Evolutionary conservation across 92 coral and sea anemone species (phyloP), one percentile per base, ranked within the genome.

Genomic region (Meandrina meandrites): DNA sequence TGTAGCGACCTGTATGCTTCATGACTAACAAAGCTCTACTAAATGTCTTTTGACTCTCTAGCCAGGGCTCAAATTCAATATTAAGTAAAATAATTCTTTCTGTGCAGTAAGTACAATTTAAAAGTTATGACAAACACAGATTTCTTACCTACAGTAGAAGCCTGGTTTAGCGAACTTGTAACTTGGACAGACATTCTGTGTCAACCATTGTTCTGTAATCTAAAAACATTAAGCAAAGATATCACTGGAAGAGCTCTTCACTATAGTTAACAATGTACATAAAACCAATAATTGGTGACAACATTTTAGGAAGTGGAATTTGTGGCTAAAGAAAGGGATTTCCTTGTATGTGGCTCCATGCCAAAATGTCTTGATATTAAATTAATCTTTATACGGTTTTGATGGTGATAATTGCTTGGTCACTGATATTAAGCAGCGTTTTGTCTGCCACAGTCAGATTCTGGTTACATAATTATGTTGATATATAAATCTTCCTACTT

Each of bases 101-200:
- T 45, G 48, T 45, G 8, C 48, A 45, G n/a, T 18, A 60, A 60
- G n/a, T 60, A 60, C 68, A 22, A 10, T 68, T 1, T 8, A 11
- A 22, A 66, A 2, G 5, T 17, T 3, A 34, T 32, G 47, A 0
- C 37, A 54, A 80, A 10, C 19, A 50, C 40, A 78, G 3, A 6
- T 51, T 27, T 16, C 66, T 58, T 85, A 85, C 88, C 88, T 54
- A 36, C 77, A 47, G 28, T 64, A 74, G 82, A 51, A 53, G 58
- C 75, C 72, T 40, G 75, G 56, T 85, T 67, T 85, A 85, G 45
- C 76, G 82, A 47, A 40, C 68, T 76, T 85, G 88, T 62, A 85
- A 85, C 47, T 83, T 83, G 79, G 31, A 76, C 76, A 30, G 88
- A 76, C 88, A 85, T 85, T 16, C 28, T 31, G 77, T 34, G 88